A percentile compares a stretch with the other conserved stretches of the same genome.
These are phyloP conservation scores for Hoplostethus mediterraneus DNA, from an alignment of 2,797 vertebrate genomes.

Conservation along the genomic window DNA sequence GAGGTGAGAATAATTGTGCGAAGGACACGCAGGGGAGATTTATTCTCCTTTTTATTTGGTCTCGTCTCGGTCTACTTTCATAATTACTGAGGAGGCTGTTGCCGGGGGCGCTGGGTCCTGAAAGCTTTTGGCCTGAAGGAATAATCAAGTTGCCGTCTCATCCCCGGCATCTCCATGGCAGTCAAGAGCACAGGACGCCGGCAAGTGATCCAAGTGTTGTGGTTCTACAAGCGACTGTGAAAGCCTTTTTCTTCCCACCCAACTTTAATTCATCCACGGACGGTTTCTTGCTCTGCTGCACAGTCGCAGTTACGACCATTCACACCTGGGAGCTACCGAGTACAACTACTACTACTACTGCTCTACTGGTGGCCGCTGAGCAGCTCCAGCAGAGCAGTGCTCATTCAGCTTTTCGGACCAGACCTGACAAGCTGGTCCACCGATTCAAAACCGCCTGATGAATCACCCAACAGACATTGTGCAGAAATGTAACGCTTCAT, in stretches of 20 bases:
- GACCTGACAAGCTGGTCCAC: too few relatives aligned
- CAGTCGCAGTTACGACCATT: conserved; percentile 12
- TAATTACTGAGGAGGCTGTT: conserved; percentile 73
- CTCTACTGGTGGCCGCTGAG: conserved; percentile 7
- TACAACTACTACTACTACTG: conserved; percentile 4
- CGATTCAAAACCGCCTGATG: too few relatives aligned
- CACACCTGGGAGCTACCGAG: conserved; percentile 53
- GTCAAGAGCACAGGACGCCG: conserved; percentile 26
- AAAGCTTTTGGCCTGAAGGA: conserved; percentile 72
- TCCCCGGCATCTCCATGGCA: conserved; percentile 55
- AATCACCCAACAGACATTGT: too few relatives aligned
- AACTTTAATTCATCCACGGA: conserved; percentile 42
- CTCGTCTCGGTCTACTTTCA: conserved; percentile 65
- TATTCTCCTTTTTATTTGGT: conserved; percentile 41
- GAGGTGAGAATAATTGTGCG: conserved; percentile 41
- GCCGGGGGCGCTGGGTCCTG: conserved; percentile 31
- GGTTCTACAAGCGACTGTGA: conserved; percentile 37
- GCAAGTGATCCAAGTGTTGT: too few relatives aligned
- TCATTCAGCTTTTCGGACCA: too few relatives aligned
- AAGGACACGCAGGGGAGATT: conserved; percentile 11
- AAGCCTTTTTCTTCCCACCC: conserved; percentile 8
- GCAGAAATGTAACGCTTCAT: too few relatives aligned
- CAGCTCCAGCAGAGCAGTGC: neutral
- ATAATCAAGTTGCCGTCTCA: conserved; percentile 74
- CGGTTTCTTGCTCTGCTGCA: conserved; percentile 36